Evolutionary conservation across 2,797 vertebrate genomes (phyloP), one percentile per base, ranked within the genome.

Genomic region (Rhinophrynus dorsalis): DNA sequence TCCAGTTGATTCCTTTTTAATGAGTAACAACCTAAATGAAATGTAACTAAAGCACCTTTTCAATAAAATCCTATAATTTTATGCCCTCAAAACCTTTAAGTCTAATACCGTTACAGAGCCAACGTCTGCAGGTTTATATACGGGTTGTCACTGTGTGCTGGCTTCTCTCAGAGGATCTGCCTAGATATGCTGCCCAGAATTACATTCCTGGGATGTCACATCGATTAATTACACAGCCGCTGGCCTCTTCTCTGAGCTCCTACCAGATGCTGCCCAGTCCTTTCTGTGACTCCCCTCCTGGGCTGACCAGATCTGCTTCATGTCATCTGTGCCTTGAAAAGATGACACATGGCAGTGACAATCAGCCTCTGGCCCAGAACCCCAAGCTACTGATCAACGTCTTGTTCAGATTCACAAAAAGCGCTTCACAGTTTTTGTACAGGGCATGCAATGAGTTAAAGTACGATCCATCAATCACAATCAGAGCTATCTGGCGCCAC

Each of bases 181-280:
- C 30, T 57, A 51, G 60, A 71, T 35, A 47, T 57, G 30, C 51
- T 37, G 47, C 40, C 33, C 15, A 70, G 38, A 47, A 56, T 64
- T 59, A 44, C 54, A 66, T 73, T 60, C 37, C 45, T 27, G 51
- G 37, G 51, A 64, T 72, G 68, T 72, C 68, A 73, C 62, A 73
- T 59, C 45, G 29, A 65, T 72, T 72, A 64, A 72, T 72, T 72
- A 72, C 69, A 45, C 45, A 66, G 40, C 64, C 47, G 50, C 45
- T 73, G 61, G 62, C 40, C 69, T 27, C 35, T 58, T 73, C 45
- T 52, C 35, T 66, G 15, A 24, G 52, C 32, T 23, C 40, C 35
- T 29, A 59, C 44, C 61, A 73, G 69, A 58, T 66, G 69, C 69
- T 73, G 54, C 61, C 61, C 51, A 60, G 54, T 66, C 23, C 37